phyloP scores from a whole-genome alignment of 1,140 invertebrate genomes.

The Ditylenchus dipsaci region DNA sequence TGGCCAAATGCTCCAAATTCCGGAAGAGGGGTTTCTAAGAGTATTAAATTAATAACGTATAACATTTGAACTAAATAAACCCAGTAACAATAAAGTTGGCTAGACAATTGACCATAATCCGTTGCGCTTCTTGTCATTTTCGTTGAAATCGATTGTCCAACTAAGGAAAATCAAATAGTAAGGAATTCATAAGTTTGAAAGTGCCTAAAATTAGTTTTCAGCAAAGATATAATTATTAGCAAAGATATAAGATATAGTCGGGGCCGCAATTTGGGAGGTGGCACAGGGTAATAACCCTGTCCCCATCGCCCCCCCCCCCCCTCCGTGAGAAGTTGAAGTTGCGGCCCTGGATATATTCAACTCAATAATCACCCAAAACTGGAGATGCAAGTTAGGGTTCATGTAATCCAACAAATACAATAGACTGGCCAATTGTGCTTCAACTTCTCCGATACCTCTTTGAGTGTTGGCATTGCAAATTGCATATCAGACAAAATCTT shows the following conservation, averaged over 20 bases:
- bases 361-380: conserved; percentile 17
- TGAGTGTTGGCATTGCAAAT: conserved; percentile 35
- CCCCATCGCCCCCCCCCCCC: too few relatives aligned
- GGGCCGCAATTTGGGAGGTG: too few relatives aligned
- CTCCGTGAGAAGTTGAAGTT: too few relatives aligned
- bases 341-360: conserved; percentile 6
- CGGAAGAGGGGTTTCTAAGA: conserved; percentile 19
- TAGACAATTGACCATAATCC: conserved; percentile 16
- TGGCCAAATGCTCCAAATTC: conserved; percentile 26
- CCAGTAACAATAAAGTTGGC: conserved; percentile 33
- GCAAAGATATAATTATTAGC: neutral
- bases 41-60: conserved; percentile 5
- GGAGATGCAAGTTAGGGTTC: conserved; percentile 31
- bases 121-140: conserved; percentile 30
- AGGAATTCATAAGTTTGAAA: conserved; percentile 34
- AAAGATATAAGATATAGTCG: too few relatives aligned
- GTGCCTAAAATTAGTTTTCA: conserved; percentile 11
- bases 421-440: conserved; percentile 31
- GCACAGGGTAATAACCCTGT: too few relatives aligned
- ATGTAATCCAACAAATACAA: conserved; percentile 37
- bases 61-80: conserved; percentile 12
- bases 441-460: conserved; percentile 24
- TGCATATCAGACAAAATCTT: conserved; percentile 32
- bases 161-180: conserved; percentile 30
- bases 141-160: conserved; percentile 31